These are phyloP conservation scores for Panthera tigris DNA, from an alignment of 2,113 vertebrate genomes.

Conservation along the genomic window DNA sequence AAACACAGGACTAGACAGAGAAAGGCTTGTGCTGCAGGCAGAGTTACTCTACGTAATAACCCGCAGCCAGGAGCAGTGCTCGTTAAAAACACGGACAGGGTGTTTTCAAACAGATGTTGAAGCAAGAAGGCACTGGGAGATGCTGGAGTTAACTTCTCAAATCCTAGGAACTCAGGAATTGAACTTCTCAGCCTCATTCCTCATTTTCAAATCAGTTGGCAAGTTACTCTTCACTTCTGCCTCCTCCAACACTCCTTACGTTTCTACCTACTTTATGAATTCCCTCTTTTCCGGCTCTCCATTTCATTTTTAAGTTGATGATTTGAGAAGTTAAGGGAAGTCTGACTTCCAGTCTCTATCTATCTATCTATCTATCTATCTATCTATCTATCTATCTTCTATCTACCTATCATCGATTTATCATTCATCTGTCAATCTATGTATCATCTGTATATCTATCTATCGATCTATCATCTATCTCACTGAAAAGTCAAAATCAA, in stretches of 20 bases:
- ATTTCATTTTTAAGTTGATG: neutral
- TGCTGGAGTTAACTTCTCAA: rapidly evolving
- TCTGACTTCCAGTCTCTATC: neutral
- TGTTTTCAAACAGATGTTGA: neutral
- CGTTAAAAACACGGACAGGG: rapidly evolving
- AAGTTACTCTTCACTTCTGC: neutral
- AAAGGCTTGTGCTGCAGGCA: neutral
- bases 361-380: neutral
- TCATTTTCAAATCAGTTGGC: neutral
- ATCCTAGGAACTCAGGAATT: neutral
- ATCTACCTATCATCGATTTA: neutral
- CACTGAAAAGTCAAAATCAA: neutral
- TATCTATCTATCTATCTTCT: no score
- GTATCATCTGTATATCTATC: neutral
- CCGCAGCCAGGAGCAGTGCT: neutral
- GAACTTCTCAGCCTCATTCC: neutral
- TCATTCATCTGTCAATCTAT: neutral
- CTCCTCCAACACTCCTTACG: neutral
- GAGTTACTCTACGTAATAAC: rapidly evolving
- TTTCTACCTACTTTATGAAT: neutral
- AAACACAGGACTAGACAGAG: rapidly evolving
- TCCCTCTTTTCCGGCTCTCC: neutral
- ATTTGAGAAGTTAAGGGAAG: neutral
- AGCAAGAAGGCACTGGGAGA: neutral
- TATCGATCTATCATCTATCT: neutral